Base-by-base conservation (phyloP, 2,888 invertebrate genomes). In the Campoplex capitator region DNA sequence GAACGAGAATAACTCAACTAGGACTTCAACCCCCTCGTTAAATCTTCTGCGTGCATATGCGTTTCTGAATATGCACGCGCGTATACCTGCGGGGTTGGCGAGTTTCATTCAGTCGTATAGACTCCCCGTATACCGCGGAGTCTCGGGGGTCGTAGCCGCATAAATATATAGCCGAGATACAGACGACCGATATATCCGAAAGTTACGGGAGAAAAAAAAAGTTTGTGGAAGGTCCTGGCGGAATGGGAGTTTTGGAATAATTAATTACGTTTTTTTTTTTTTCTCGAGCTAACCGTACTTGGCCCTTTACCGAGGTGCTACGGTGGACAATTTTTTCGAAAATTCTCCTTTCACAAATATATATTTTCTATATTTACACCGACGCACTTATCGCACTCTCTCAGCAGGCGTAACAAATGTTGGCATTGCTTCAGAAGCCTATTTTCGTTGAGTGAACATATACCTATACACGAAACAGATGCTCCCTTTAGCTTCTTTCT, bases 391-490 rank as follows among this genome's bases (percentile, higher is more conserved):
- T 82, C 45, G 48, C 56, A 42, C 35, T 32, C 68, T 85, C 82
- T 73, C 83, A 84, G 80, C 78, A 78, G 77, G 77, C 83, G 80
- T 90, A 83, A 90, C 90, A 89, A 89, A 89, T 85, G 88, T 89
- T 92, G 92, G 92, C 92, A 91, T 77, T 85, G 90, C 89, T 89
- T 91, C 92, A 92, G 23, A 92, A 67, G 85, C 88, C 89, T 92
- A 92, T 92, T 92, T 92, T 92, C 89, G 92, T 89, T 82, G 75
- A 78, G 86, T 73, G 88, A 85, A 88, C 23, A 23, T 23, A 23
- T 86, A 87, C 86, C 88, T 87, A 83, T 74, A 79, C 65, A 65
- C 68, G 42, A 88, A 87, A 87, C 88, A 90, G 88, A 89, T 89
- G 88, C 87, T 84, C 65, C 75, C 75, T 75, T 75, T 82, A 70